Percentiles rank a stretch among this genome's conserved stretches.
These are phyloP conservation scores for Acropternis orthonyx DNA, from an alignment of 2,797 vertebrate species.

Conservation along the genomic window DNA sequence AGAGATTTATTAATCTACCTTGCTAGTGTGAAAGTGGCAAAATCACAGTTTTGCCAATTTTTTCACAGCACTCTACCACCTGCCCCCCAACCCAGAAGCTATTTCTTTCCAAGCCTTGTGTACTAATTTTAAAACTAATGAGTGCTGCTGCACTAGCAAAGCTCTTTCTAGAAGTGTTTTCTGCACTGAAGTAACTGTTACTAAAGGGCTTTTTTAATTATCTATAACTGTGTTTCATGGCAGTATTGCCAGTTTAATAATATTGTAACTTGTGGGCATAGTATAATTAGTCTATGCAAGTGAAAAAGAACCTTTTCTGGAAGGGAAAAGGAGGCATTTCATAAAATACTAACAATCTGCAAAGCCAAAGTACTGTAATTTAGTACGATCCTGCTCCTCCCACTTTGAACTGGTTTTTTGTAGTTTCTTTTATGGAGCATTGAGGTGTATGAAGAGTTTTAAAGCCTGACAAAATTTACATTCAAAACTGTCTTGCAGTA, in stretches of 20 bases:
- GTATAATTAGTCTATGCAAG: conserved; percentile 34
- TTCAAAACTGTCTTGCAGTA: background rate
- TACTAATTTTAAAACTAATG: conserved; percentile 8
- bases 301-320: background rate
- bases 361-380: background rate
- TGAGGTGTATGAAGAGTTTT: background rate
- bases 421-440: background rate
- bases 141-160: background rate
- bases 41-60: background rate
- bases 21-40: background rate
- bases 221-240: background rate
- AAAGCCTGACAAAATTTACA: background rate
- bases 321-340: background rate
- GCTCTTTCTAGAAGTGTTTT: background rate
- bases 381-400: background rate
- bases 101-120: background rate
- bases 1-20: background rate
- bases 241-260: conserved; percentile 6
- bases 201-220: conserved; percentile 15
- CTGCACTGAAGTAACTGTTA: background rate
- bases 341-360: background rate
- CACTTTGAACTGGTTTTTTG: background rate
- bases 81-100: background rate
- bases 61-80: background rate
- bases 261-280: conserved; percentile 10